These are phyloP conservation scores for Rhodeus uyekii DNA, from an alignment of 2,797 vertebrate genomes.

Conservation along the genomic window DNA sequence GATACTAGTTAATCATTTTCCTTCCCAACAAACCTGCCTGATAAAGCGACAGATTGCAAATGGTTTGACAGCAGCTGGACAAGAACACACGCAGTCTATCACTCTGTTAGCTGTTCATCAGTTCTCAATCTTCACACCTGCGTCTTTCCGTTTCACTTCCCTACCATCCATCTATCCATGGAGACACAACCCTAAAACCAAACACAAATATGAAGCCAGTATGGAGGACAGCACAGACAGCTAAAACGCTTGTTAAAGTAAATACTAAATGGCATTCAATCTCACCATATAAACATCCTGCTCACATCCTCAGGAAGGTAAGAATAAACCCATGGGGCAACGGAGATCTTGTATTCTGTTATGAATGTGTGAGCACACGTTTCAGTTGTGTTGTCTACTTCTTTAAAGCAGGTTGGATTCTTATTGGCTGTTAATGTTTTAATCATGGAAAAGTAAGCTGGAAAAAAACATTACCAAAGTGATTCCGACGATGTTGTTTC, in stretches of 20 bases:
- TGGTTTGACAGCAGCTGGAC: slow-evolving; percentile 11
- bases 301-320: slow-evolving; percentile 5
- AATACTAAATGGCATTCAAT: not conserved
- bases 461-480: not conserved
- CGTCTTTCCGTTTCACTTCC: not conserved
- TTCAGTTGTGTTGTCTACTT: not conserved
- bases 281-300: not conserved
- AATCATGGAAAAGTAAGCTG: not conserved
- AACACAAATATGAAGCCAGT: not conserved
- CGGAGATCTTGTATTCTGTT: not conserved
- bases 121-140: slow-evolving; percentile 9
- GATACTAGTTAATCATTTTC: not conserved
- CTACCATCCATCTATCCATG: not conserved
- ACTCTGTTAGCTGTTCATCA: not conserved
- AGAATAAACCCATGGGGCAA: not conserved
- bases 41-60: slow-evolving; percentile 2
- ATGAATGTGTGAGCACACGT: not conserved
- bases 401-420: not conserved
- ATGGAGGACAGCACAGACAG: not conserved
- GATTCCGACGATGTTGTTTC: not conserved
- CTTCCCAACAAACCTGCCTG: not conserved
- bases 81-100: not conserved
- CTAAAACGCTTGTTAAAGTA: not conserved
- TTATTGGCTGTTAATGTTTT: not conserved
- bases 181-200: slow-evolving; percentile 8